phyloP scores from a whole-genome alignment of 2,113 vertebrate genomes.

The Cisticola juncidis region DNA sequence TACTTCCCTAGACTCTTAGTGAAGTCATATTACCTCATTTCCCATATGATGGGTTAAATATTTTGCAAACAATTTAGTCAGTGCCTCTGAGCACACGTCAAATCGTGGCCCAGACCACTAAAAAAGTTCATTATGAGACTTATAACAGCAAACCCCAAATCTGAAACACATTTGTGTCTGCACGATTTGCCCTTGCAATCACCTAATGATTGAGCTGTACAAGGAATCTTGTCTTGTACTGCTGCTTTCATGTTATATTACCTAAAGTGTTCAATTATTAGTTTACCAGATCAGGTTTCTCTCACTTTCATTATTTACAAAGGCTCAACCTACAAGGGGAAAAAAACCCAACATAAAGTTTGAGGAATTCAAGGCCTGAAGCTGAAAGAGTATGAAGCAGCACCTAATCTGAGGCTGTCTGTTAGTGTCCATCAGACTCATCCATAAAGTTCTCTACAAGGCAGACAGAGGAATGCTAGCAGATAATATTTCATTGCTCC shows the following conservation, averaged over 20 bases:
- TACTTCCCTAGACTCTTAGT: not conserved
- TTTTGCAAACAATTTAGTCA: not conserved
- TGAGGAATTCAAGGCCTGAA: not conserved
- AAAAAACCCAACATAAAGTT: rapidly evolving
- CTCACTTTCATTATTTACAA: not conserved
- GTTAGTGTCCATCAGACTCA: not conserved
- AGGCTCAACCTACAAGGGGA: not conserved
- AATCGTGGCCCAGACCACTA: not conserved
- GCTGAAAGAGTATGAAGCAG: not conserved
- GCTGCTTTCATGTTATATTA: not conserved
- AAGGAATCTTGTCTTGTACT: not conserved
- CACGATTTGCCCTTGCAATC: not conserved
- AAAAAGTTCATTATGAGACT: not conserved
- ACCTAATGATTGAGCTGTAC: not conserved
- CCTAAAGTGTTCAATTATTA: conserved; percentile 4
- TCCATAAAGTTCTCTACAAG: not conserved
- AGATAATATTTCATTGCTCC: not conserved
- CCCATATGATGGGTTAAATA: not conserved
- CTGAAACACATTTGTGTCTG: not conserved
- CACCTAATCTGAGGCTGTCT: not conserved
- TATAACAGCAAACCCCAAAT: not conserved
- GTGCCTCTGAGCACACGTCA: not conserved
- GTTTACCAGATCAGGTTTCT: not conserved
- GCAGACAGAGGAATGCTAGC: not conserved
- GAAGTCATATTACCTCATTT: not conserved